Base-by-base conservation (phyloP, 2,797 vertebrate genomes). In the Rousettus madagascariensis region DNA sequence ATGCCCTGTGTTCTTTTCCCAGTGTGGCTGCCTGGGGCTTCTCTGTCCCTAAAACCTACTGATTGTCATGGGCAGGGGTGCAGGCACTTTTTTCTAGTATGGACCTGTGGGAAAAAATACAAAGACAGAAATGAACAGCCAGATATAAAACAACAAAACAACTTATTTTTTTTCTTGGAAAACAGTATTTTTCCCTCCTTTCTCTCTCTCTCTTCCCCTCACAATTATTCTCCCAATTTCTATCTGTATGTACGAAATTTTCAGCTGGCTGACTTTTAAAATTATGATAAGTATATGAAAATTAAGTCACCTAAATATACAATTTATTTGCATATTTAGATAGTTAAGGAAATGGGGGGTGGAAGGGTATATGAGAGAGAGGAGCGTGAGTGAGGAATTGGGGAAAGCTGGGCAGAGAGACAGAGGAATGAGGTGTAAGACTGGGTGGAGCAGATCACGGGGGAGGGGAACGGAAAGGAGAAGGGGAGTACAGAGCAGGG, bases 241-340 rank as follows among this genome's bases (percentile, higher is more conserved):
- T 94, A 15, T 59, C 51, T 59, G 16, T 55, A 63, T 69, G 36
- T 77, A 4, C 65, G 68, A 63, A 78, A 8, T 41, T 91, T 91
- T 69, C 7, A 46, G 33, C n/a, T 79, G 28, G 59, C 8, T 72
- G 24, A 10, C 59, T 90, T 95, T 91, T 86, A 96, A 91, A 93
- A 79, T 96, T 51, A 75, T 66, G 46, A 49, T n/a, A 46, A 30
- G 51, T 79, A 66, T 8, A 51, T 79, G 74, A 75, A 87, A 53
- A n/a, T 85, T 38, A 68, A 53, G 12, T 59, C 43, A 71, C 43
- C 51, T 16, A 75, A 69, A 55, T 43, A 26, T 20, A 28, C 4
- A 10, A 10, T 55, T 57, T 77, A 55, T 86, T 93, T 95, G 36
- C 2, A 0, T 77, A 12, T 68, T 8, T 69, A 22, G 20, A 65